These are phyloP conservation scores for Urocitellus parryii DNA, from an alignment of 2,113 vertebrate species.

Conservation along the genomic window DNA sequence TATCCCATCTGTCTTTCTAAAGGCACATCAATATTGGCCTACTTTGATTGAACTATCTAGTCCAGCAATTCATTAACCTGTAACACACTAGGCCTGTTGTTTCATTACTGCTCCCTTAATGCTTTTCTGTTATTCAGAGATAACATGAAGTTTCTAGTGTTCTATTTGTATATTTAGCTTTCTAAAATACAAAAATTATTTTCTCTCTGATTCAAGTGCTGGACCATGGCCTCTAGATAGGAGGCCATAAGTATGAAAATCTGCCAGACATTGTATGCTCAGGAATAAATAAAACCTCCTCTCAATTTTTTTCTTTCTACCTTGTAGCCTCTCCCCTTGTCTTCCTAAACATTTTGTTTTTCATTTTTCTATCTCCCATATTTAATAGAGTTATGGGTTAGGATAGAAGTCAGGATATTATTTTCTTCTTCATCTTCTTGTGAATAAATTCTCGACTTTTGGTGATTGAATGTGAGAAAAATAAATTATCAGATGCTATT, in stretches of 20 bases:
- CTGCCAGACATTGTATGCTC: not conserved
- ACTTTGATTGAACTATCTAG: slow-evolving; percentile 63
- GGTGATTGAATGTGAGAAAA: not conserved
- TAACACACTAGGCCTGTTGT: not conserved
- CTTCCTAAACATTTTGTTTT: not conserved
- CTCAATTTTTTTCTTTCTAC: not conserved
- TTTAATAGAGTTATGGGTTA: not conserved
- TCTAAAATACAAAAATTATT: not conserved
- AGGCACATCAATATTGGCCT: slow-evolving; percentile 54
- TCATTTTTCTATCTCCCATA: not conserved
- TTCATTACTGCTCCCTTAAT: slow-evolving; percentile 48
- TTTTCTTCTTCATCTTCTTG: not conserved
- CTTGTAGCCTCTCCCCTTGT: not conserved
- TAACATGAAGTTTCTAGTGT: slow-evolving; percentile 19
- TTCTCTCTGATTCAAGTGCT: not conserved
- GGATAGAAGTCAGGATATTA: not conserved
- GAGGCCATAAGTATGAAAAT: not conserved
- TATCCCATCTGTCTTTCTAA: slow-evolving; percentile 64
- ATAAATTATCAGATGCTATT: not conserved
- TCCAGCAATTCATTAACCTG: slow-evolving; percentile 72
- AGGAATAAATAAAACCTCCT: not conserved
- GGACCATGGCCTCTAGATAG: not conserved
- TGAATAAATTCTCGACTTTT: not conserved
- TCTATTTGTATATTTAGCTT: not conserved
- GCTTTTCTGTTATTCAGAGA: slow-evolving; percentile 47